Evolutionary conservation across 2,888 invertebrate species (phyloP).

Genomic region (Galeruca laticollis): DNA sequence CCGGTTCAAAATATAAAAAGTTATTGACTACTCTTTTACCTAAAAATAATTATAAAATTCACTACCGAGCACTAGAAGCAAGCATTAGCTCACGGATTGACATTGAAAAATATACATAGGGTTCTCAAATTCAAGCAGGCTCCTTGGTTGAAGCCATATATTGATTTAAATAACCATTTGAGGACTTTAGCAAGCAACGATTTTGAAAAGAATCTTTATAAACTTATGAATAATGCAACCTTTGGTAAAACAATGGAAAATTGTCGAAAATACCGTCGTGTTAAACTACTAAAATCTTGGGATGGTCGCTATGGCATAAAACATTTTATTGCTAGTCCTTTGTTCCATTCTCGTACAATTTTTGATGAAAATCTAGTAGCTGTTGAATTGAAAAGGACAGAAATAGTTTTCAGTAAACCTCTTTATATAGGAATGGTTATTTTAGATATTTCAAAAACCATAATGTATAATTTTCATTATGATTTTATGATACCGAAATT

Average conservation of each 20-base stretch:
- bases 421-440: slow-evolving; percentile 44
- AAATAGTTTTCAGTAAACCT: slow-evolving; percentile 30
- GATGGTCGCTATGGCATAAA: slow-evolving; percentile 45
- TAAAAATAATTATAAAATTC: no score
- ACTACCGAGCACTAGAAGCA: no score
- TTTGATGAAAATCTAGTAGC: slow-evolving; percentile 20
- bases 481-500: slow-evolving; percentile 9
- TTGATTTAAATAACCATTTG: slow-evolving; percentile 10
- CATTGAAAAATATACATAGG: no score
- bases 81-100: no score
- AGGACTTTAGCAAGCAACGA: neutral
- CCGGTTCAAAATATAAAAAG: no score
- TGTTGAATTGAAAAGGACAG: no score
- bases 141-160: slow-evolving; percentile 17
- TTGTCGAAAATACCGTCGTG: slow-evolving; percentile 14
- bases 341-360: slow-evolving; percentile 40
- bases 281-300: slow-evolving; percentile 55
- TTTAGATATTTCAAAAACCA: slow-evolving; percentile 46
- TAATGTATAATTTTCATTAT: slow-evolving; percentile 46
- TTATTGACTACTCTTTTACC: neutral
- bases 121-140: no score
- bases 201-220: neutral
- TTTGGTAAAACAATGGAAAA: no score
- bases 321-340: slow-evolving; percentile 33
- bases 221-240: no score